Percentiles rank a stretch among this genome's conserved stretches.
Conservation (phyloP, 2,888 invertebrate genomes). For the Stictocephala bisonia region DNA sequence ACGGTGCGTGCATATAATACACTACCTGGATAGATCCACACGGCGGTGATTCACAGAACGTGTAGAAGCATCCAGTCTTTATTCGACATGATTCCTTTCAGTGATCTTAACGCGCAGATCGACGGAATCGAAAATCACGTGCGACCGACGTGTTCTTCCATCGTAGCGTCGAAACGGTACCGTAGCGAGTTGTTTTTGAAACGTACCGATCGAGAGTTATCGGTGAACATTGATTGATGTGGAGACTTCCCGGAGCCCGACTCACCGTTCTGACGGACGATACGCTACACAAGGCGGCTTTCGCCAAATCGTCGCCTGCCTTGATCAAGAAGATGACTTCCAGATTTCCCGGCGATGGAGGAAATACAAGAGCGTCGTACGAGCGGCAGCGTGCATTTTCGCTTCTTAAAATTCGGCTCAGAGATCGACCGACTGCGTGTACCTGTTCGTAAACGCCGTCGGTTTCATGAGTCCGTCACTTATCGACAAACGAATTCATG, state of each 20-base stretch:
- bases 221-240: background rate
- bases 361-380: background rate
- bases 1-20: background rate
- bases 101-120: background rate
- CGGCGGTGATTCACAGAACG: background rate
- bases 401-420: background rate
- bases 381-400: background rate
- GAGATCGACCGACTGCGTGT: background rate
- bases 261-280: too few species aligned
- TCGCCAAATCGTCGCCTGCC: background rate
- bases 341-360: background rate
- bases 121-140: background rate
- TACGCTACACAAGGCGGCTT: too few species aligned
- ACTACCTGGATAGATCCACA: background rate
- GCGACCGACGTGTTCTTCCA: too few species aligned
- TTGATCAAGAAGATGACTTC: background rate
- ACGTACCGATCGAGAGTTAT: background rate
- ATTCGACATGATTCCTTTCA: background rate
- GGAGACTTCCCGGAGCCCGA: too few species aligned
- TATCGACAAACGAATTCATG: background rate
- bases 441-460: background rate
- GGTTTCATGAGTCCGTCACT: background rate
- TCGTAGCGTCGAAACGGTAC: background rate
- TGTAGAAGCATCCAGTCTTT: background rate
- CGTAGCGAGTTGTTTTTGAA: background rate